Percentiles rank a stretch among this genome's conserved stretches.
phyloP scores from a whole-genome alignment of 2,113 vertebrate species.

The Notarius lentiginosus region DNA sequence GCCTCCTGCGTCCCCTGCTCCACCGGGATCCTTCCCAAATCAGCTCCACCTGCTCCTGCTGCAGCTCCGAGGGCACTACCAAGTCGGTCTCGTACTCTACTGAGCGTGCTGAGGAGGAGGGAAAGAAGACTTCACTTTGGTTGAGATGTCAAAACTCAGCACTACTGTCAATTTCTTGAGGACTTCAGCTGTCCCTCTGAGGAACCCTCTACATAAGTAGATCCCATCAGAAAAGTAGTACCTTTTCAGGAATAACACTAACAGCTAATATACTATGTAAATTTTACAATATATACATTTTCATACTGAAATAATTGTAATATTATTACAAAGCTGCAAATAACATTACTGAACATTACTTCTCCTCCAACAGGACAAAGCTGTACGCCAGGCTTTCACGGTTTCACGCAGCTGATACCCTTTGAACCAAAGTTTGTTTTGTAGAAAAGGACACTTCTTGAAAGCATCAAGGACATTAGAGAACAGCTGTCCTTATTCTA shows the following conservation, averaged over 20 bases:
- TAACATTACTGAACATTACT: neutral
- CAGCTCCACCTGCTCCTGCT: constrained; percentile 76
- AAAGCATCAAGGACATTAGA: neutral
- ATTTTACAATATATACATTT: neutral
- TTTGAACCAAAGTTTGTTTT: neutral
- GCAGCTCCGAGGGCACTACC: constrained; percentile 81
- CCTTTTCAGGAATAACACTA: neutral
- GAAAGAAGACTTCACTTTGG: neutral
- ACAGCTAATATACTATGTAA: neutral
- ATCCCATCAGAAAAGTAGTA: neutral
- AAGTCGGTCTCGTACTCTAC: constrained; percentile 70
- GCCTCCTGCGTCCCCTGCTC: constrained; percentile 51
- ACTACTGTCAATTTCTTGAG: neutral
- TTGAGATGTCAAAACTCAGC: neutral
- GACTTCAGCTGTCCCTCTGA: neutral
- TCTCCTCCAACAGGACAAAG: neutral
- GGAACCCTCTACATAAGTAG: no score
- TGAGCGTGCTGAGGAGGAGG: constrained; percentile 51
- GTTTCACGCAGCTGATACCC: neutral
- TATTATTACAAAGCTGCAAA: neutral
- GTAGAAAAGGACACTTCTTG: neutral
- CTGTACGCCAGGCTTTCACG: neutral
- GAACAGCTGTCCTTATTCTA: neutral
- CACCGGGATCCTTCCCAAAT: constrained; percentile 54
- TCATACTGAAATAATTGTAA: neutral